Base-by-base conservation (phyloP, 2,888 invertebrate genomes). In the Timandra comae region DNA sequence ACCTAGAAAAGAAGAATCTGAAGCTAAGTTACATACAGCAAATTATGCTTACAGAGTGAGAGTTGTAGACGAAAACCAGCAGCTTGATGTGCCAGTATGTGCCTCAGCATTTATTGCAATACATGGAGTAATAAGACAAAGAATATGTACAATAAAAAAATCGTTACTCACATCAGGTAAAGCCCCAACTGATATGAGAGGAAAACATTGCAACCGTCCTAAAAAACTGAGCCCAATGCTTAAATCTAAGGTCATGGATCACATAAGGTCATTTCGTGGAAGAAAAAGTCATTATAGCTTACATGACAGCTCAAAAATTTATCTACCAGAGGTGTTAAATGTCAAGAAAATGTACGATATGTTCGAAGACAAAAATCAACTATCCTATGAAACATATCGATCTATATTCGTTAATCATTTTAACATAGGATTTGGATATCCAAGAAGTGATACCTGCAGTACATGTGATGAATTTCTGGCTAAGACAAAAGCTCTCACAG, bases 241-340 rank as follows among this genome's bases (percentile, higher is more conserved):
- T n/a, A n/a, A n/a, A n/a, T n/a, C n/a, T n/a, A 36, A 40, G 25
- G 35, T 36, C 26, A 36, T 31, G 35, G 42, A 45, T 12, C 46
- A 50, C 28, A 48, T 53, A 23, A 44, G 35, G 26, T 46, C 48
- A 30, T 51, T 51, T 41, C 47, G 42, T 36, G 43, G 48, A 33
- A 37, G 48, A 39, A 38, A 41, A 35, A 48, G 47, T 37, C 50
- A 48, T 30, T 44, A 52, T 31, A 40, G 39, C 26, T 38, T 40
- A n/a, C n/a, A n/a, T n/a, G n/a, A n/a, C n/a, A n/a, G n/a, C n/a
- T n/a, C n/a, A n/a, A n/a, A n/a, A n/a, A n/a, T n/a, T n/a, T n/a
- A n/a, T n/a, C n/a, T n/a, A n/a, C n/a, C n/a, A n/a, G n/a, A n/a
- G n/a, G n/a, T n/a, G n/a, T n/a, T n/a, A n/a, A n/a, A n/a, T n/a